phyloP scores from a whole-genome alignment of 92 coral and sea anemone species.

The Phenganax stokvisi region DNA sequence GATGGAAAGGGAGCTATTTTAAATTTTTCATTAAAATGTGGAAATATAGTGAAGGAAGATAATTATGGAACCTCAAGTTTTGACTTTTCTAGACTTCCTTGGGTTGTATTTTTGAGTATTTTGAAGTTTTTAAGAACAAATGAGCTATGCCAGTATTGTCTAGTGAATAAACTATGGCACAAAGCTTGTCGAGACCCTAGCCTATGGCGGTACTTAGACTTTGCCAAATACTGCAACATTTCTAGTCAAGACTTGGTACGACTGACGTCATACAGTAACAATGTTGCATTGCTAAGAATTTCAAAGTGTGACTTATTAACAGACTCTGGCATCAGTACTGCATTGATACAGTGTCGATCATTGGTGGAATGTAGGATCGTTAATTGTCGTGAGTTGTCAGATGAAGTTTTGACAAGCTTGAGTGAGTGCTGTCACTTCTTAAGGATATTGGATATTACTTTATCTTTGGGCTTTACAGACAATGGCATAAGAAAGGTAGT shows the following conservation, averaged over 20 bases:
- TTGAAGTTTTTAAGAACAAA: conserved; percentile 61
- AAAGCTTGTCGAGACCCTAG: conserved; percentile 61
- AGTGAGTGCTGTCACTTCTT: conserved; percentile 60
- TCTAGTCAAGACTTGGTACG: conserved; percentile 59
- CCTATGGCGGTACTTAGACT: conserved; percentile 61
- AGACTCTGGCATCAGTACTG: conserved; percentile 55
- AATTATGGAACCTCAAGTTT: neutral
- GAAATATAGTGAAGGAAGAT: neutral
- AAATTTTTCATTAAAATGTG: neutral
- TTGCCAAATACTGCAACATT: conserved; percentile 51
- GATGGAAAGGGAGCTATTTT: too few species aligned
- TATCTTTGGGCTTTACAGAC: conserved; percentile 66
- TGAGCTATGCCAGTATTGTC: conserved; percentile 56
- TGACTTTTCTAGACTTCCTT: conserved; percentile 62
- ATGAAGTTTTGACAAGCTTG: conserved; percentile 52
- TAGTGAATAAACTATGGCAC: conserved; percentile 70
- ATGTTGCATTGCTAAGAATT: conserved; percentile 50
- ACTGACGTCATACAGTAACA: conserved; percentile 51
- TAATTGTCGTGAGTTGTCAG: conserved; percentile 56
- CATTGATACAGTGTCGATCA: conserved; percentile 51
- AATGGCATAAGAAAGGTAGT: conserved; percentile 68
- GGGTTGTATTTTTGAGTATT: conserved; percentile 62
- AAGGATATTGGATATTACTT: conserved; percentile 60
- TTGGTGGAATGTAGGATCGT: conserved; percentile 52
- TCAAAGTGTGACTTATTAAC: conserved; percentile 37